Base-by-base conservation (phyloP, 2,888 invertebrate species). In the Mylabris sibirica region DNA sequence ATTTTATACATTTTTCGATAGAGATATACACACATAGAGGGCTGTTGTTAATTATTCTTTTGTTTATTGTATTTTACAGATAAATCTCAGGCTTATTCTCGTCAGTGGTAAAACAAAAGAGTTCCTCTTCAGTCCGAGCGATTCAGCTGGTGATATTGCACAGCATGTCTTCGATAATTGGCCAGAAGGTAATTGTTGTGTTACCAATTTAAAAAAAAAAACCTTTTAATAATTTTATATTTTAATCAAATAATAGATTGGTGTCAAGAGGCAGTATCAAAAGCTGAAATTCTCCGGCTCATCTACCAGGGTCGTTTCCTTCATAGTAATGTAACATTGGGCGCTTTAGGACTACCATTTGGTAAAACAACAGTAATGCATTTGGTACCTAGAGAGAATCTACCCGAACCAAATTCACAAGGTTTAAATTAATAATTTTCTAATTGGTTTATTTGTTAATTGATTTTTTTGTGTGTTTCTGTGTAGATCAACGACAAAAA, bases 281-380 rank as follows among this genome's bases (percentile, higher is more conserved):
- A 96, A 87, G 96, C 98, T 75, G 98, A 98, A 89, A 98, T 99
- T 86, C 90, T 99, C 83, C 93, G 99, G 86, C 92, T 99, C 86
- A 99, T 99, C 86, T 99, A 99, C 89, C 99, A 99, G 89, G 99
- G 99, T 79, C 93, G 99, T 83, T 99, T 99, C 90, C 90, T 99
- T 84, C 99, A 99, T 90, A 98, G 98, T 89, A 98, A 98, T 87
- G 99, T 99, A 85, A 98, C 98, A 83, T 90, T 98, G 85, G 97
- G 97, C 85, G 99, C 99, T 82, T 91, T 99, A 83, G 97, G 98
- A 84, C 91, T 99, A 87, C 96, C 97, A 76, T 91, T 95, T 81
- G 98, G 98, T 80, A 98, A 97, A 88, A 99, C 98, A 83, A 98
- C 98, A 84, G 99, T 99, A 85, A 99, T 99, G 99, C 99, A 99